phyloP scores from a whole-genome alignment of 2,888 invertebrate species.

The Xestia c-nigrum region DNA sequence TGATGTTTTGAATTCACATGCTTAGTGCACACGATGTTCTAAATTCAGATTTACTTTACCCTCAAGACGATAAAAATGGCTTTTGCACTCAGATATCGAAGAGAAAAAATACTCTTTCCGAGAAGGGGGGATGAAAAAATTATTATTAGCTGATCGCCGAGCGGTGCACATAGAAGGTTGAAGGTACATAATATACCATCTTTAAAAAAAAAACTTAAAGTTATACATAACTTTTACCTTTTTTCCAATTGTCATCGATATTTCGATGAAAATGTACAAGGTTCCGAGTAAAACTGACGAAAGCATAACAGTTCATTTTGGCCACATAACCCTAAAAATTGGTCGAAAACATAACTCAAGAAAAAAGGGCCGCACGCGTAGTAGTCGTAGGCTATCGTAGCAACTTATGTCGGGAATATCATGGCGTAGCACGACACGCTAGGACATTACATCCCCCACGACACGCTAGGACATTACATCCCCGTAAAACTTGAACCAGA shows the following conservation, averaged over 20 bases:
- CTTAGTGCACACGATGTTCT: too few relatives aligned
- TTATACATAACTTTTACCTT: background rate
- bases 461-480: background rate
- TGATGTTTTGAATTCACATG: too few relatives aligned
- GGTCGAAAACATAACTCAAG: too few relatives aligned
- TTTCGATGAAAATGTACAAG: too few relatives aligned
- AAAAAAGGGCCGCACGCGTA: background rate
- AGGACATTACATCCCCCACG: constrained; percentile 5
- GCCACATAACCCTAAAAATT: background rate
- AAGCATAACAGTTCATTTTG: background rate
- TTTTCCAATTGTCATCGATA: background rate
- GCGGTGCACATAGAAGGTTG: background rate
- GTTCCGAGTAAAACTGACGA: background rate
- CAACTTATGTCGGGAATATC: constrained; percentile 5
- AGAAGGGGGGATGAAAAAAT: too few relatives aligned
- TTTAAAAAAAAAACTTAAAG: too few relatives aligned
- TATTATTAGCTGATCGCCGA: background rate
- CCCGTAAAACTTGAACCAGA: constrained; percentile 19
- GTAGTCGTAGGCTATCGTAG: constrained; percentile 8
- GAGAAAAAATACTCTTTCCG: too few relatives aligned
- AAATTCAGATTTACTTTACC: too few relatives aligned
- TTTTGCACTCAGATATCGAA: too few relatives aligned
- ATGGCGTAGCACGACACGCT: background rate
- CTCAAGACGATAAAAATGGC: too few relatives aligned
- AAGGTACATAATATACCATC: too few relatives aligned